A percentile compares a stretch with the other conserved stretches of the same genome.
Evolutionary conservation across 2,888 invertebrate species (phyloP).

Genomic region (Lithosia quadra): DNA sequence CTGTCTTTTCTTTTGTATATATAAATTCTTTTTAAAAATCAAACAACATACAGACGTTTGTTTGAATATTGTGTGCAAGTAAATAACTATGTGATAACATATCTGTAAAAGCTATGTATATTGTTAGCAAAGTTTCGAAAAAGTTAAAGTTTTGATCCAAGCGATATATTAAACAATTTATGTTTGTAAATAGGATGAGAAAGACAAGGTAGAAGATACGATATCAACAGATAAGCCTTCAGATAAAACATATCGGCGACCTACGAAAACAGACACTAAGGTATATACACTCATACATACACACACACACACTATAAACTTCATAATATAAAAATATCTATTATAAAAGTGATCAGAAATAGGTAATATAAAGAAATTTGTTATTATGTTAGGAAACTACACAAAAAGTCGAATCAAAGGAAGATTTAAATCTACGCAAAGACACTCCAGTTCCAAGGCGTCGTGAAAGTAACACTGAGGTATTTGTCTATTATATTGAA

Average conservation of each 20-base stretch:
- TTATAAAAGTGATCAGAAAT: conserved; percentile 3
- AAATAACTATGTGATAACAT: conserved; percentile 66
- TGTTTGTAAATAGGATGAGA: conserved; percentile 81
- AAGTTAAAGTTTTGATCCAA: conserved; percentile 23
- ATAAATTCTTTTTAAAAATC: conserved; percentile 56
- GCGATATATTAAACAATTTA: conserved; percentile 46
- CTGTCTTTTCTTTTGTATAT: conserved; percentile 59
- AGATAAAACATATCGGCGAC: conserved; percentile 79
- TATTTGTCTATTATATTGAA: conserved; percentile 43
- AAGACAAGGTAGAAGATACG: conserved; percentile 70
- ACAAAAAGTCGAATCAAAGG: conserved; percentile 11
- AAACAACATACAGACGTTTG: conserved; percentile 54
- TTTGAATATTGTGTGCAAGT: conserved; percentile 65
- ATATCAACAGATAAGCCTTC: conserved; percentile 73
- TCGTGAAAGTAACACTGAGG: conserved; percentile 66
- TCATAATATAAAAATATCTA: conserved; percentile 19
- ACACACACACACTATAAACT: conserved; percentile 42
- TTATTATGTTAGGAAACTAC: conserved; percentile 64
- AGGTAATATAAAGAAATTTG: conserved; percentile 21
- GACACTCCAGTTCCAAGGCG: conserved; percentile 52
- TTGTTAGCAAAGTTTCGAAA: conserved; percentile 35
- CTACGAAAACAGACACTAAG: conserved; percentile 76
- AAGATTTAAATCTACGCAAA: conserved; percentile 42
- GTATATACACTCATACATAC: conserved; percentile 59
- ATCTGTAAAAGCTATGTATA: conserved; percentile 39